Conservation (phyloP, 1,140 invertebrate species). For the Portunus trituberculatus region DNA sequence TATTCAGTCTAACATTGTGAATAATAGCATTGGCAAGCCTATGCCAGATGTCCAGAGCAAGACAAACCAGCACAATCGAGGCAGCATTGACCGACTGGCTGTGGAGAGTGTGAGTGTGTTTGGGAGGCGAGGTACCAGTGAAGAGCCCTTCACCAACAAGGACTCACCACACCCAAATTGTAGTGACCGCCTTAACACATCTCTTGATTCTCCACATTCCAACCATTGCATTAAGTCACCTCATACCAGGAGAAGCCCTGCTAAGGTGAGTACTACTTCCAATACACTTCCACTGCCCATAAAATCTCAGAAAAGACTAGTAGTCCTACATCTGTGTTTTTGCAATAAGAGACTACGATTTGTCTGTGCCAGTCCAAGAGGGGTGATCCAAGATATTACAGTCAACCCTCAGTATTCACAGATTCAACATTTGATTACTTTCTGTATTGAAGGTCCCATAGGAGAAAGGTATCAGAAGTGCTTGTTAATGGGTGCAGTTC, state of each 20-base stretch:
- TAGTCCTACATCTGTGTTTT: too few relatives aligned
- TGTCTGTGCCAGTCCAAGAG: too few relatives aligned
- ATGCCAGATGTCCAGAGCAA: constrained; percentile 42
- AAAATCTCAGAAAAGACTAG: too few relatives aligned
- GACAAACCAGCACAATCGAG: constrained; percentile 15
- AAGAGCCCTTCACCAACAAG: constrained; percentile 27
- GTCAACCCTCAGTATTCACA: too few relatives aligned
- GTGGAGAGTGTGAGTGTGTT: constrained; percentile 31
- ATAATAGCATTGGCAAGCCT: constrained; percentile 23
- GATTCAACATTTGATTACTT: too few relatives aligned
- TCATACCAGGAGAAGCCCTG: constrained; percentile 56
- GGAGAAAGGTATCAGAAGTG: too few relatives aligned
- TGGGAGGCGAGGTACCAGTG: constrained; percentile 27
- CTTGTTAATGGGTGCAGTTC: too few relatives aligned
- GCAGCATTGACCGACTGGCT: constrained; percentile 48
- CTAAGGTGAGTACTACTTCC: constrained; percentile 45
- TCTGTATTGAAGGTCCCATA: too few relatives aligned
- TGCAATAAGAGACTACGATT: too few relatives aligned
- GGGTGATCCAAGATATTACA: too few relatives aligned
- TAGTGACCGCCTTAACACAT: constrained; percentile 50
- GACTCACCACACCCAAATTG: constrained; percentile 7
- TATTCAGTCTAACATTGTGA: background rate
- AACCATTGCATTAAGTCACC: constrained; percentile 63
- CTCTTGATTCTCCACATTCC: constrained; percentile 36
- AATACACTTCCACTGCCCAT: too few relatives aligned